Percentiles rank a stretch among this genome's conserved stretches.
These are phyloP conservation scores for Caenorhabditis sp. DNA, from an alignment of 2,888 invertebrate genomes.

Conservation along the genomic window DNA sequence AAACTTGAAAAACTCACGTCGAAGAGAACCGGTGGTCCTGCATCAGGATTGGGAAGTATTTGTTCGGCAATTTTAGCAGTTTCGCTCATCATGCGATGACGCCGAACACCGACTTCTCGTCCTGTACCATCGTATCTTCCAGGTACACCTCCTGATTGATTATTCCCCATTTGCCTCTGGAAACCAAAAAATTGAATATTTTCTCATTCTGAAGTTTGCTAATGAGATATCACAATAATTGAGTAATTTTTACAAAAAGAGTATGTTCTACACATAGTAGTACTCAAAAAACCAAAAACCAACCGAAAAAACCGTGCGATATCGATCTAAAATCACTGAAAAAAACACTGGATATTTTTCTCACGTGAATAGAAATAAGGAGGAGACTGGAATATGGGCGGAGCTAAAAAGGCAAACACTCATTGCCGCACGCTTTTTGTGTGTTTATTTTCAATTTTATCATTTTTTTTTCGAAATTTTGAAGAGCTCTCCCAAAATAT, in stretches of 20 bases:
- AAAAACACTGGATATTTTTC: neutral
- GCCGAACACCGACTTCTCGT: slow-evolving; percentile 26
- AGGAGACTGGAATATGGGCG: neutral
- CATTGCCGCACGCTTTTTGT: neutral
- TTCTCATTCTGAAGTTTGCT: too few relatives aligned
- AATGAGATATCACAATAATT: neutral
- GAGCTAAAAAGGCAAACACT: neutral
- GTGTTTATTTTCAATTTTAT: neutral
- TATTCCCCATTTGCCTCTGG: slow-evolving; percentile 30
- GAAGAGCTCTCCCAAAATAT: too few relatives aligned
- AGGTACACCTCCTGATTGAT: slow-evolving; percentile 34
- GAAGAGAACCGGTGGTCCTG: slow-evolving; percentile 35
- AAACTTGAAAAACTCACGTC: slow-evolving; percentile 20
- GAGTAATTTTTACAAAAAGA: too few relatives aligned
- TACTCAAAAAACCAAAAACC: neutral
- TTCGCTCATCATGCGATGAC: slow-evolving; percentile 46
- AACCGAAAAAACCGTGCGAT: too few relatives aligned
- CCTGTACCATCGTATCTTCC: slow-evolving; percentile 14
- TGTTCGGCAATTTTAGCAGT: slow-evolving; percentile 28
- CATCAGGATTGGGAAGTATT: slow-evolving; percentile 37
- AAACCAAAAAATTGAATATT: too few relatives aligned
- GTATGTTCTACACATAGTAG: too few relatives aligned
- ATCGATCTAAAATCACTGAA: neutral
- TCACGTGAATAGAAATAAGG: neutral
- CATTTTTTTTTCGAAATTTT: neutral